Conservation (phyloP, 2,888 invertebrate genomes). For the Ophioninae sp. region DNA sequence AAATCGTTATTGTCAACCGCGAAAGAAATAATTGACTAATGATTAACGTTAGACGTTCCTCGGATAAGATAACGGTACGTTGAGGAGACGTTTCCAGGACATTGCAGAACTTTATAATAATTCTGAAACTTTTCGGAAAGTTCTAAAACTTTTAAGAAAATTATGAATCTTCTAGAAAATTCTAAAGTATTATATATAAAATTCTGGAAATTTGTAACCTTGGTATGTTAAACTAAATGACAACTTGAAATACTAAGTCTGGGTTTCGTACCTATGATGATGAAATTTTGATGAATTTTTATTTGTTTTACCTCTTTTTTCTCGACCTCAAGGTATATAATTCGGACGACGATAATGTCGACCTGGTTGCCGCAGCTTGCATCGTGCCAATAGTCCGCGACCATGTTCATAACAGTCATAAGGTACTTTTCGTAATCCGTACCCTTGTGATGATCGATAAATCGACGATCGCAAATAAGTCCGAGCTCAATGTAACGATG, state of each 20-base stretch:
- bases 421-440: slow-evolving; percentile 92
- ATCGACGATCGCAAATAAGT: slow-evolving; percentile 92
- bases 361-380: slow-evolving; percentile 94
- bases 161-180: background rate
- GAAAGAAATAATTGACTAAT: background rate
- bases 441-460: slow-evolving; percentile 91
- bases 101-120: background rate
- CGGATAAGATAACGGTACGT: too few species aligned
- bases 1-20: background rate
- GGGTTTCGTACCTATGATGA: background rate
- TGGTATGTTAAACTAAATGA: background rate
- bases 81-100: too few species aligned
- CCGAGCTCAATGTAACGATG: slow-evolving; percentile 91
- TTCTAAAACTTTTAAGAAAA: background rate
- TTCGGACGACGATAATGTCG: slow-evolving; percentile 92
- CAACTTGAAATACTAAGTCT: background rate
- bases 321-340: slow-evolving; percentile 88
- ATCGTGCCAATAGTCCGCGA: slow-evolving; percentile 90
- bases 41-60: background rate
- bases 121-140: background rate
- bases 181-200: background rate
- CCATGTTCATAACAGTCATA: slow-evolving; percentile 96
- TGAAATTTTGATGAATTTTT: background rate
- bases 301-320: slow-evolving; percentile 82
- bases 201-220: background rate